Base-by-base conservation (phyloP, 2,113 vertebrate species). In the Phalacrocorax pelagicus region DNA sequence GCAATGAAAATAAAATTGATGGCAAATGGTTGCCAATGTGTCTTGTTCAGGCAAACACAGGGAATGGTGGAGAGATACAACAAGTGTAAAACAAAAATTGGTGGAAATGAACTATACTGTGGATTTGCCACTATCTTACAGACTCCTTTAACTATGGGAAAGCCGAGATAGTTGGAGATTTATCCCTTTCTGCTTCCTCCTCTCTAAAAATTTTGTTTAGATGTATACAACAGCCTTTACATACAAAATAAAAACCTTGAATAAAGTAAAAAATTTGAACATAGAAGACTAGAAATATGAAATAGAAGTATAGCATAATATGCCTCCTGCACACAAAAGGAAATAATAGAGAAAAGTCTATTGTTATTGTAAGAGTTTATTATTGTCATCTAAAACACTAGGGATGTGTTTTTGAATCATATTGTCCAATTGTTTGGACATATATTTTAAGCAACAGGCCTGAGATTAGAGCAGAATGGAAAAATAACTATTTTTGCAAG, bases 1-100 rank as follows among this genome's bases (percentile, higher is more conserved):
- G 38, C 44, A 96, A 81, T 69, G 46, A 93, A 94, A 96, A 96
- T 88, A 88, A 94, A 97, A 96, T 88, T 17, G 4, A 81, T 91
- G 47, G 54, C 96, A 97, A 94, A 97, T 92, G 78, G 86, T 75
- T 92, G 59, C 82, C 73, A 92, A 51, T 69, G 83, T 96, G 63
- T 74, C 89, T 89, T 92, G 46, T n/a, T 96, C 74, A 95, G 74
- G 88, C 55, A 93, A 94, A 97, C 59, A 78, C 9, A 74, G 24
- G 21, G 34, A 95, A 78, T 65, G 40, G 17, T 54, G 96, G 61
- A 79, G 66, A 93, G 15, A 86, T 62, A 72, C 69, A 96, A 79
- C 19, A 86, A 67, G 32, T 16, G 2, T 42, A 83, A 83, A 90
- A n/a, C 32, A 80, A 69, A 91, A 71, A 86, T 20, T 75, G 34